A percentile compares a stretch with the other conserved stretches of the same genome.
These are phyloP conservation scores for Macroglossus sobrinus DNA, from an alignment of 2,113 vertebrate species.

Conservation along the genomic window DNA sequence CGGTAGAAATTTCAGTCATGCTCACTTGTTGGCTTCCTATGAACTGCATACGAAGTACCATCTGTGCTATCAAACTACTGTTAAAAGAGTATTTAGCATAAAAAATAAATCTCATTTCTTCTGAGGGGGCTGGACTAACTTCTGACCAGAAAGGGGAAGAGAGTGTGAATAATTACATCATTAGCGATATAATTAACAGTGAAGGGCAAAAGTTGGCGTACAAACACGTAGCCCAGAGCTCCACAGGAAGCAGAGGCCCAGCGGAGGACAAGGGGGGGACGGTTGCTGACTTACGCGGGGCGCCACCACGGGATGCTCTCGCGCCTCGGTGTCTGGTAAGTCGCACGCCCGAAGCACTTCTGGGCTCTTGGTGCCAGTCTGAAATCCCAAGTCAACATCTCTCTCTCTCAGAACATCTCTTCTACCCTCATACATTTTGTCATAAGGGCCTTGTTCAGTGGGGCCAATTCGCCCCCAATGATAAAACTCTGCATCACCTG, in stretches of 20 bases:
- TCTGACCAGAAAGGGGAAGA: background rate
- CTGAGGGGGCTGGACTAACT: background rate
- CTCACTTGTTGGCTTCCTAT: background rate
- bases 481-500: slow-evolving; percentile 34
- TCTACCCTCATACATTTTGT: slow-evolving; percentile 62
- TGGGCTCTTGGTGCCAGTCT: slow-evolving; percentile 48
- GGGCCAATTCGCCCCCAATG: background rate
- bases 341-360: background rate
- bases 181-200: background rate
- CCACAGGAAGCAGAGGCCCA: background rate
- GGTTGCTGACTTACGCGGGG: slow-evolving; percentile 63
- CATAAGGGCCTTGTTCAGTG: background rate
- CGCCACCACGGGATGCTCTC: slow-evolving; percentile 12
- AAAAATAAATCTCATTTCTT: background rate
- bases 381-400: background rate
- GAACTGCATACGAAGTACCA: background rate
- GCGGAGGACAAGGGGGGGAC: background rate
- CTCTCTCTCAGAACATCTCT: slow-evolving; percentile 66
- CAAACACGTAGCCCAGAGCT: background rate
- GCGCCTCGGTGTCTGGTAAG: slow-evolving; percentile 29
- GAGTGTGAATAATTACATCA: background rate
- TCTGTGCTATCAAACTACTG: background rate
- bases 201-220: background rate
- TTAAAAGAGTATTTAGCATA: background rate
- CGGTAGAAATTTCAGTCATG: background rate